phyloP scores from a whole-genome alignment of 1,140 invertebrate species.

The Drusus annulatus region DNA sequence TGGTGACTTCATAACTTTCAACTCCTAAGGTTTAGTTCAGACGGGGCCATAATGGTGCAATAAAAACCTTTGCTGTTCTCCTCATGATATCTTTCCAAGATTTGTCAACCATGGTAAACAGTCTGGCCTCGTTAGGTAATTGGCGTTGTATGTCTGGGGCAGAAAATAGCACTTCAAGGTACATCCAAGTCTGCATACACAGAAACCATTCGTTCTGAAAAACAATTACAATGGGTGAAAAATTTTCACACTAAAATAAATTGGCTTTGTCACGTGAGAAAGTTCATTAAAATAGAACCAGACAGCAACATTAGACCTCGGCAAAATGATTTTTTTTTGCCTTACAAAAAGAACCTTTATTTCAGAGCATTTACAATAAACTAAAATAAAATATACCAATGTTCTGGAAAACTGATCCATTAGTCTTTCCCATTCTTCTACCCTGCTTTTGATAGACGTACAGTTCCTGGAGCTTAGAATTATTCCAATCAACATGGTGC shows the following conservation, averaged over 20 bases:
- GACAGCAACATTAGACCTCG: too few species aligned
- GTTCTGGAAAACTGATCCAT: conserved; percentile 85
- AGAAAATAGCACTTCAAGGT: conserved; percentile 91
- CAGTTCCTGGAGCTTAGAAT: conserved; percentile 88
- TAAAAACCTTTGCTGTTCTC: conserved; percentile 76
- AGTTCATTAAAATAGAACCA: too few species aligned
- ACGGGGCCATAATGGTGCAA: too few species aligned
- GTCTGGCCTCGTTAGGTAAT: conserved; percentile 86
- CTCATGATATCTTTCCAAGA: conserved; percentile 90
- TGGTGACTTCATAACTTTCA: too few species aligned
- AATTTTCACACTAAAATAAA: neutral
- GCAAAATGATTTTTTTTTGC: too few species aligned
- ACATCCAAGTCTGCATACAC: conserved; percentile 90
- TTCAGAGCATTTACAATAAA: too few species aligned
- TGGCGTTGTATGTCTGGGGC: conserved; percentile 91
- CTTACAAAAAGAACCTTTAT: too few species aligned
- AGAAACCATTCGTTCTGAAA: conserved; percentile 86
- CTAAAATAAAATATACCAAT: conserved; percentile 71
- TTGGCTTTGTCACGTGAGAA: too few species aligned
- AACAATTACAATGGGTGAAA: neutral
- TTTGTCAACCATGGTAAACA: conserved; percentile 88
- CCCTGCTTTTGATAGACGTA: conserved; percentile 83
- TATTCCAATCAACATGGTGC: conserved; percentile 88
- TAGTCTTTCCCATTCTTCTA: conserved; percentile 85
- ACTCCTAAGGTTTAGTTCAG: too few species aligned